Evolutionary conservation across 2,888 invertebrate species (phyloP).

Genomic region (Margaritifera margaritifera): DNA sequence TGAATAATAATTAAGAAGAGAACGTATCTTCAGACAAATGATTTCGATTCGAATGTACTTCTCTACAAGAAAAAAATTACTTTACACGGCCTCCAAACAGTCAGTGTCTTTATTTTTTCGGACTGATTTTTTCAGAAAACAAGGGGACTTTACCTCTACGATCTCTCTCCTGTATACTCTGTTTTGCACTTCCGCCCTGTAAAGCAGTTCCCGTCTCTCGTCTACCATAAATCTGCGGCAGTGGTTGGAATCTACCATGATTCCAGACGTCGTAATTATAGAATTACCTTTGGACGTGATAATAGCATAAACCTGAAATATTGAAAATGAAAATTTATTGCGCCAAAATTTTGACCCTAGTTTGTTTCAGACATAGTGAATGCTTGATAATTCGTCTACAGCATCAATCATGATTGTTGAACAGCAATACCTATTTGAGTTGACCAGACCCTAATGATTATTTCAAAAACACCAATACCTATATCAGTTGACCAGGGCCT

Average conservation of each 20-base stretch:
- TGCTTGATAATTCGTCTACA: background rate
- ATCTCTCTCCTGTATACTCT: constrained; percentile 89
- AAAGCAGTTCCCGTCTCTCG: constrained; percentile 86
- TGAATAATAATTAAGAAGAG: background rate
- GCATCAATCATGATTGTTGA: background rate
- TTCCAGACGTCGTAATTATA: constrained; percentile 89
- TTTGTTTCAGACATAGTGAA: background rate
- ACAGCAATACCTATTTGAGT: background rate
- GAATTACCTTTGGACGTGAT: constrained; percentile 78
- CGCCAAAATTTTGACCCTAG: no score
- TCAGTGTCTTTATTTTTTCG: background rate
- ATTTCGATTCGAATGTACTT: background rate
- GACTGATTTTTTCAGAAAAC: background rate
- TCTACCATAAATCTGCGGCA: constrained; percentile 87
- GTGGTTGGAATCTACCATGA: constrained; percentile 91
- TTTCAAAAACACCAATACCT: background rate
- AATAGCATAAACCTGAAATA: constrained; percentile 72
- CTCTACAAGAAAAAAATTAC: background rate
- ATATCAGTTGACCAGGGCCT: no score
- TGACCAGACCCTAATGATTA: no score
- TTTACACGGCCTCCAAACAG: background rate
- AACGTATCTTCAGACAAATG: background rate
- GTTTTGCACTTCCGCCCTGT: constrained; percentile 92
- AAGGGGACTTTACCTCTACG: constrained; percentile 59
- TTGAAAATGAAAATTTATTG: background rate